Evolutionary conservation across 64 coral and sea anemone genomes (phyloP).

Genomic region (Pachyseris speciosa): DNA sequence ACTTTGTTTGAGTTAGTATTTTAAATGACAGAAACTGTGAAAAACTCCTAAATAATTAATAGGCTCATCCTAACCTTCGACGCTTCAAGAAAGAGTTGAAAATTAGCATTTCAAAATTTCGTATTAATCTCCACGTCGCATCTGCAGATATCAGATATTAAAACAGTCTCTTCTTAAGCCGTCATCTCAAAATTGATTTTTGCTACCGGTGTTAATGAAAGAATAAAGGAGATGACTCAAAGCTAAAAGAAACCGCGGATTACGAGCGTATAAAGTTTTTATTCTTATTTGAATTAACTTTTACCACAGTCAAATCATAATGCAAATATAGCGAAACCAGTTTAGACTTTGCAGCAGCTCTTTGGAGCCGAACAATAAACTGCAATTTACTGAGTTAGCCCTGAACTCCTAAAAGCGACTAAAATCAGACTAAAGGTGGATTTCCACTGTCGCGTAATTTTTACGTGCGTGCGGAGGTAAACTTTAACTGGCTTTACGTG

Average conservation of each 20-base stretch:
- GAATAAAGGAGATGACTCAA: background rate
- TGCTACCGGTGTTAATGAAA: constrained; percentile 7
- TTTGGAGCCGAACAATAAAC: background rate
- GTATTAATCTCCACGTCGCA: constrained; percentile 4
- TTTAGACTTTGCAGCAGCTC: background rate
- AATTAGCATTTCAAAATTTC: constrained; percentile 14
- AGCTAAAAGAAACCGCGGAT: constrained; percentile 15
- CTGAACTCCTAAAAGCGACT: too few relatives aligned
- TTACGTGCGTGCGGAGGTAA: too few relatives aligned
- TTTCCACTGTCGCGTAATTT: too few relatives aligned
- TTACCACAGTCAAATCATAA: background rate
- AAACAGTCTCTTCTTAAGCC: background rate
- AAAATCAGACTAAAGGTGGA: too few relatives aligned
- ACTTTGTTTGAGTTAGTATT: constrained; percentile 3
- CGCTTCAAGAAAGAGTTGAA: background rate
- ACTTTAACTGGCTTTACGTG: too few relatives aligned
- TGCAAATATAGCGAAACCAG: background rate
- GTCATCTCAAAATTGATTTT: constrained; percentile 17
- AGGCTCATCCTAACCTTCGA: background rate
- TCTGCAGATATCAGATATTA: constrained; percentile 46
- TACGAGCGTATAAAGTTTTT: background rate
- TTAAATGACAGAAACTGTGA: background rate
- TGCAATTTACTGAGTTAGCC: background rate
- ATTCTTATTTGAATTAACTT: constrained; percentile 32
- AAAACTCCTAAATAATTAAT: constrained; percentile 32